Percentiles rank a stretch among this genome's conserved stretches.
Evolutionary conservation across 2,797 vertebrate species (phyloP).

Genomic region (Trematomus bernacchii): DNA sequence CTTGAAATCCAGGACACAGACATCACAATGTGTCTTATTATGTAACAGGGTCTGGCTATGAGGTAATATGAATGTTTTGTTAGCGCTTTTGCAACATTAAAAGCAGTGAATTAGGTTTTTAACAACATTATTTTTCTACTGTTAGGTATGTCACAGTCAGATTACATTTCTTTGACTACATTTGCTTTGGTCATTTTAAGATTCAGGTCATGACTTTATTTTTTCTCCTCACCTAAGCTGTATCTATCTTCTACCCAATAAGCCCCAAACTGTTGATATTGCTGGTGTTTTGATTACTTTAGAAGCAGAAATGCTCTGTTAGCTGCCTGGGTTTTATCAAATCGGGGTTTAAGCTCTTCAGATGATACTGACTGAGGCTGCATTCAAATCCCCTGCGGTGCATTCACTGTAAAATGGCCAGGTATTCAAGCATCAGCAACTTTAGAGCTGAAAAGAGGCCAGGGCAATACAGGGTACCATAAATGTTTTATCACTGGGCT

Average conservation of each 20-base stretch:
- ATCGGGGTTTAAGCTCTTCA: slow-evolving; percentile 45
- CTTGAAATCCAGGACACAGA: slow-evolving; percentile 7
- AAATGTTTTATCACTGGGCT: neutral
- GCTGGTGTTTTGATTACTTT: slow-evolving; percentile 29
- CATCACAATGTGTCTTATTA: slow-evolving; percentile 32
- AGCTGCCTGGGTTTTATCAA: slow-evolving; percentile 25
- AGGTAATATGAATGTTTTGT: neutral
- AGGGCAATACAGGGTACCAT: neutral
- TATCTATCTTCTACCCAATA: slow-evolving; percentile 17
- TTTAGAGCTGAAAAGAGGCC: neutral
- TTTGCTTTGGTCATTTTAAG: slow-evolving; percentile 4
- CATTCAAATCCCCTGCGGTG: slow-evolving; percentile 42
- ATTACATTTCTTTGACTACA: slow-evolving; percentile 13
- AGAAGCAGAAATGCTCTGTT: slow-evolving; percentile 15
- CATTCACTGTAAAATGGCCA: slow-evolving; percentile 34
- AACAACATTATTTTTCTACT: neutral
- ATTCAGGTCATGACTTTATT: neutral
- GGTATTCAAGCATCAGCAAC: slow-evolving; percentile 23
- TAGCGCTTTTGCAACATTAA: neutral
- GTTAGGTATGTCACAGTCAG: neutral
- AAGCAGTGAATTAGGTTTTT: neutral
- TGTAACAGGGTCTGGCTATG: slow-evolving; percentile 21
- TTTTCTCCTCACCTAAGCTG: slow-evolving; percentile 2
- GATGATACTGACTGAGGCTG: slow-evolving; percentile 26
- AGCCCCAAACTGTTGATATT: slow-evolving; percentile 4